Evolutionary conservation across 1,140 invertebrate genomes (phyloP).

Genomic region (Planococcus citri): DNA sequence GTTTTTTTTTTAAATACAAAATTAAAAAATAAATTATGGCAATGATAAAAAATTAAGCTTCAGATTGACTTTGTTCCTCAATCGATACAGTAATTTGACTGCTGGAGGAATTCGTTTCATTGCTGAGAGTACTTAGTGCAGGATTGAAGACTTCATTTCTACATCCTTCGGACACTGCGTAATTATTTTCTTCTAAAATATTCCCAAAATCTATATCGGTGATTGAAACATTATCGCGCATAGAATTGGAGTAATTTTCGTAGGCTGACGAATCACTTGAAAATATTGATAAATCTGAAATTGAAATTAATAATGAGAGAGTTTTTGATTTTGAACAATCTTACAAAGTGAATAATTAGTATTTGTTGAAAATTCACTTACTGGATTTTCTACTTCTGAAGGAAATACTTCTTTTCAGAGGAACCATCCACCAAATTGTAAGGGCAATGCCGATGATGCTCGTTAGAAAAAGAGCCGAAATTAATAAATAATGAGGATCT

Average conservation of each 20-base stretch:
- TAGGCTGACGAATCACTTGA: background rate
- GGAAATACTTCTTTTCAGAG: slow-evolving; percentile 8
- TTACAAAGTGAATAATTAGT: background rate
- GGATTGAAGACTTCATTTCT: slow-evolving; percentile 14
- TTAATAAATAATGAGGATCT: slow-evolving; percentile 7
- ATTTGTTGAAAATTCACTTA: background rate
- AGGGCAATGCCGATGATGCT: background rate
- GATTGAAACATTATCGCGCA: background rate
- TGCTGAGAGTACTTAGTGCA: background rate
- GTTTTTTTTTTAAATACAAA: background rate
- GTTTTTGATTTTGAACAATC: background rate
- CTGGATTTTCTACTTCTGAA: background rate
- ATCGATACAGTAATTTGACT: background rate
- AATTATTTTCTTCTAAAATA: background rate
- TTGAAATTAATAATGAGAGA: background rate
- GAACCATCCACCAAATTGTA: slow-evolving; percentile 8
- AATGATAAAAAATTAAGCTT: background rate
- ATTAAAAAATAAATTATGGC: slow-evolving; percentile 1
- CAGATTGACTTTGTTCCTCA: background rate
- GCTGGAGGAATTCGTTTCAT: background rate
- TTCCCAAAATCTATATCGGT: slow-evolving; percentile 11
- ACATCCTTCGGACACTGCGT: background rate
- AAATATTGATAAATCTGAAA: slow-evolving; percentile 14
- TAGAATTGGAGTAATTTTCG: slow-evolving; percentile 12
- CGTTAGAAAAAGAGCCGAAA: background rate